Base-by-base conservation (phyloP, 1,140 invertebrate genomes). In the Drosophila serrata region DNA sequence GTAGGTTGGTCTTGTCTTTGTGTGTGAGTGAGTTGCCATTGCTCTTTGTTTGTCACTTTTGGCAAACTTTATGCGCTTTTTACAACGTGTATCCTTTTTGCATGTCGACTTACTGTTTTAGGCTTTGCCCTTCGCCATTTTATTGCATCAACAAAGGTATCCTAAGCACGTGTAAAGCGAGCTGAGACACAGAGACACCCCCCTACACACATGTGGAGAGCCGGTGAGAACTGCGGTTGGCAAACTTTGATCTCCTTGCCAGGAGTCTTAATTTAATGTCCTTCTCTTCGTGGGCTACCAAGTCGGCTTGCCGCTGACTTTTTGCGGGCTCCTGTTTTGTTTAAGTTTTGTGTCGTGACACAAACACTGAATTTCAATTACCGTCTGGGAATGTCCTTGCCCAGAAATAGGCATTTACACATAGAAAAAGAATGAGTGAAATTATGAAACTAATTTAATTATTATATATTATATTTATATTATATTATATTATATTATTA, bases 11-110 rank as follows among this genome's bases (percentile, higher is more conserved):
- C 12, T 19, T 40, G 49, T 39, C 33, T 35, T 35, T 53, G 67
- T 17, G 62, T 19, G 48, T 24, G 49, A 45, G 35, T 42, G 56
- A 37, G 56, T 59, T 61, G 46, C 27, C 51, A 55, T 48, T 59
- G 61, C 65, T 88, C 78, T 76, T 82, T 76, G 73, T 67, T 61
- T 87, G 84, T 72, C 75, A 82, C 69, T 79, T 79, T 59, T 63
- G 61, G 58, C 68, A 64, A 75, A 87, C 68, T 88, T 87, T 87
- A 87, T 88, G 80, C 84, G 85, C 80, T 80, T 87, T 88, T 88
- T 77, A 88, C 76, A 90, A 49, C 64, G 61, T 70, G 72, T 87
- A 88, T 90, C 85, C 84, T 77, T 88, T 87, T 88, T 79, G 63
- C 85, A 88, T 84, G 84, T 77, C 80, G 76, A 63, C 84, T 82